phyloP scores from a whole-genome alignment of 23 tunicate genomes.

The Styela plicata region DNA sequence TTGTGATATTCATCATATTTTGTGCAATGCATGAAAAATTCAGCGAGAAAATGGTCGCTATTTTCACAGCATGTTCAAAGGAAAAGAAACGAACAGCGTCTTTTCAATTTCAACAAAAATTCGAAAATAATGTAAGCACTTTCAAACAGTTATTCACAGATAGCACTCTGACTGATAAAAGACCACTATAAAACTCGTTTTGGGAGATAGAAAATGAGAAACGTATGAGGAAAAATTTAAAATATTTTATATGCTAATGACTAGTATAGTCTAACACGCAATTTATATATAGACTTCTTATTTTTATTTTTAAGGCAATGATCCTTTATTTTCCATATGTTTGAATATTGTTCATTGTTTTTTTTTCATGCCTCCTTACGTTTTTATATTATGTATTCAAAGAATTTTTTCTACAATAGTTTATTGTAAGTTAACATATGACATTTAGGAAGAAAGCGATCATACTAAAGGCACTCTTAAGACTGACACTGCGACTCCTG shows the following conservation, averaged over 20 bases:
- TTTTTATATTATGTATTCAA: no score
- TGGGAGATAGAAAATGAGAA: no score
- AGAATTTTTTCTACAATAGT: no score
- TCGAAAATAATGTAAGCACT: not conserved
- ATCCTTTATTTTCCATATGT: no score
- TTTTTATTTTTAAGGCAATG: no score
- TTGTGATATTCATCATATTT: slow-evolving; percentile 46
- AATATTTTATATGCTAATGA: no score
- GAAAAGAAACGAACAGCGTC: not conserved
- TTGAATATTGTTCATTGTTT: no score
- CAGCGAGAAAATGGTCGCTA: slow-evolving; percentile 6
- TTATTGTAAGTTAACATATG: not conserved
- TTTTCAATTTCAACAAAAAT: not conserved
- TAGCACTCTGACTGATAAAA: not conserved
- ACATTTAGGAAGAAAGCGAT: not conserved
- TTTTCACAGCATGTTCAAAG: not conserved
- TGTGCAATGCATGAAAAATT: slow-evolving; percentile 73
- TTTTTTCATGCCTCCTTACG: no score
- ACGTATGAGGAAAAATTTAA: no score
- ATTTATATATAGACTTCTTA: no score
- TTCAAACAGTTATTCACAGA: not conserved
- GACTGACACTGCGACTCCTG: not conserved
- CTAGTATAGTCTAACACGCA: no score
- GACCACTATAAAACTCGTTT: not conserved
- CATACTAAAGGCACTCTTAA: not conserved